A percentile compares a stretch with the other conserved stretches of the same genome.
Evolutionary conservation across 2,797 vertebrate genomes (phyloP).

Genomic region (Tokudaia muenninki): DNA sequence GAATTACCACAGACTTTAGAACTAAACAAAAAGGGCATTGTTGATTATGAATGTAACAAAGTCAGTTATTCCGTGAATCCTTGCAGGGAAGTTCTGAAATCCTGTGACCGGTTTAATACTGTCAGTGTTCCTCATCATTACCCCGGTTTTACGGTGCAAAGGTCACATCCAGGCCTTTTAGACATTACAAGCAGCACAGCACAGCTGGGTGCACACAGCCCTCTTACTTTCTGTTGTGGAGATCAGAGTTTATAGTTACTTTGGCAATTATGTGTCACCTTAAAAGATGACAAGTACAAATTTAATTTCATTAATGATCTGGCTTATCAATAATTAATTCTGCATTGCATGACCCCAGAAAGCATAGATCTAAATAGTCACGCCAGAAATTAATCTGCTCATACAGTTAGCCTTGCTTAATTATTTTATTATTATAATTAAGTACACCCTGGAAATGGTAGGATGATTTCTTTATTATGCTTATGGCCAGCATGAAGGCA

Average conservation of each 20-base stretch:
- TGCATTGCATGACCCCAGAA: conserved; percentile 16
- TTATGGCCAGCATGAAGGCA: conserved; percentile 28
- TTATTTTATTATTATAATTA: conserved; percentile 57
- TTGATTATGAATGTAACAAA: background rate
- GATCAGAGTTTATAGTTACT: conserved; percentile 7
- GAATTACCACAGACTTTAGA: background rate
- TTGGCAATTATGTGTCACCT: conserved; percentile 29
- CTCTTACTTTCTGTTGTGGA: background rate
- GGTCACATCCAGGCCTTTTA: background rate
- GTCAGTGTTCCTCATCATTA: no score
- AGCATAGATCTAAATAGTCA: conserved; percentile 46
- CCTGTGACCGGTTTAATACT: background rate
- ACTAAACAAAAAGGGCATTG: background rate
- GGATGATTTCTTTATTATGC: conserved; percentile 7
- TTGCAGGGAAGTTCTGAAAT: background rate
- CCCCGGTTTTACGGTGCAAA: background rate
- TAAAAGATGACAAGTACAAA: conserved; percentile 30
- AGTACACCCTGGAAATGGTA: background rate
- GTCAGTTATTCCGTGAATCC: background rate
- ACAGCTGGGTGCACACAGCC: fast-evolving
- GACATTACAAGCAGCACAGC: no score
- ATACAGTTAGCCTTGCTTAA: background rate
- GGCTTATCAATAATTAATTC: conserved; percentile 68
- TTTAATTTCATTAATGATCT: conserved; percentile 59
- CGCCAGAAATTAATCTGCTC: conserved; percentile 46